Evolutionary conservation across 2,888 invertebrate species (phyloP), one percentile per base, ranked within the genome.

Genomic region (Rhamphomyia laevipes): DNA sequence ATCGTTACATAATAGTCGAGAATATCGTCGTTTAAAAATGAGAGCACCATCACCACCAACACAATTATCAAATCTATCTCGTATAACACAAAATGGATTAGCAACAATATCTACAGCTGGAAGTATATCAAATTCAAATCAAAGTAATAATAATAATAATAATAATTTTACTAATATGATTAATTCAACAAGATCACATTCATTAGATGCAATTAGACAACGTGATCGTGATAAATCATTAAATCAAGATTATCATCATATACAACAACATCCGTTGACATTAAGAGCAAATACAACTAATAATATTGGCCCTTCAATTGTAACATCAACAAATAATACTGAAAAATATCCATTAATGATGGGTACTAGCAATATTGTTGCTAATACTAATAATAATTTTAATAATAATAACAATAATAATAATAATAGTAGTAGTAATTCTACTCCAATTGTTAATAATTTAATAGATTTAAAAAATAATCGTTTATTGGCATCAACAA

Each of bases 191-290:
- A 63, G 70, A 49, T 70, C 70, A 16, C 70, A 68, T 57, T 70
- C 70, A 17, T 67, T 70, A 47, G 70, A 70, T 53, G 67, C 68
- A 53, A 67, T 70, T 54, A 65, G 66, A 51, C 63, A 66, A 21
- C 57, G 56, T 27, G 47, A 50, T 44, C 30, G 45, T 45, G 42
- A 48, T 21, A 4, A 17, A 9, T 13, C 7, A n/a, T 7, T 13
- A 21, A 7, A 12, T 23, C 5, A 13, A 21, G 11, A 41, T 41
- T 12, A 11, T 18, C 43, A 38, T 13, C 18, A n/a, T n/a, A 13
- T 56, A 58, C 50, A 59, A 59, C 51, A 55, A 58, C 41, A 62
- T 60, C 50, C 13, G 46, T 62, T 49, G 16, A 21, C 49, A 17
- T 23, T 43, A 37, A 43, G 42, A 12, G 37, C 31, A 5, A 38